Percentiles rank a stretch among this genome's conserved stretches.
Evolutionary conservation across 2,797 vertebrate species (phyloP).

Genomic region (Gastrophryne carolinensis): DNA sequence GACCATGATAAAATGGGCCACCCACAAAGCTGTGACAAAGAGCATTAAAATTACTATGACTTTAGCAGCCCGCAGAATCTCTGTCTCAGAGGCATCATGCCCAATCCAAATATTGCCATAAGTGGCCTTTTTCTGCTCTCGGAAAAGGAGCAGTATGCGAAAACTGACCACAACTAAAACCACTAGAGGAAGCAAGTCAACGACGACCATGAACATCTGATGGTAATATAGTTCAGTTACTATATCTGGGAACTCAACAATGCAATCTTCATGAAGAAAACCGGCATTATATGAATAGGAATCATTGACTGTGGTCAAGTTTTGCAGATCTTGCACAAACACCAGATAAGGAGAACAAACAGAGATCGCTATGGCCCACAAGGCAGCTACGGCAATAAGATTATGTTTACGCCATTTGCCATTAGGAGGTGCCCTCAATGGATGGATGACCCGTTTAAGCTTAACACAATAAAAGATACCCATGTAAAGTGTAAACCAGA

Average conservation of each 20-base stretch:
- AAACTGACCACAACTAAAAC: conserved; percentile 57
- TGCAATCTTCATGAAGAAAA: conserved; percentile 54
- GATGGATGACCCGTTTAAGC: conserved; percentile 54
- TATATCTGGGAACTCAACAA: conserved; percentile 47
- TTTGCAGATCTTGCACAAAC: conserved; percentile 41
- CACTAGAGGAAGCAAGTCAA: conserved; percentile 57
- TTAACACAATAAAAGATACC: conserved; percentile 53
- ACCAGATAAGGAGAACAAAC: conserved; percentile 56
- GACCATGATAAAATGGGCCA: conserved; percentile 62
- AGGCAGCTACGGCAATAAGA: conserved; percentile 52
- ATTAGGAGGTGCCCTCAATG: conserved; percentile 42
- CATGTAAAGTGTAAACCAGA: conserved; percentile 63
- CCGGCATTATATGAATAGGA: conserved; percentile 27
- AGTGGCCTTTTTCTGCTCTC: conserved; percentile 54
- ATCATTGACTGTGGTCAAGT: conserved; percentile 7
- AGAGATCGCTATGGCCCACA: conserved; percentile 54
- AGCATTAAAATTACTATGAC: conserved; percentile 61
- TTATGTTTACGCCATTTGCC: conserved; percentile 49
- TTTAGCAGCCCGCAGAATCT: conserved; percentile 62
- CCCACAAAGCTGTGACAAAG: conserved; percentile 60
- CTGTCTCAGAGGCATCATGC: conserved; percentile 56
- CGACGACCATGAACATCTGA: conserved; percentile 58
- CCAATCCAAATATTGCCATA: conserved; percentile 59
- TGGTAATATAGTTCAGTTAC: conserved; percentile 56
- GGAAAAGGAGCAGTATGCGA: conserved; percentile 56